Base-by-base conservation (phyloP, 1,140 invertebrate species). In the Sitophilus oryzae region DNA sequence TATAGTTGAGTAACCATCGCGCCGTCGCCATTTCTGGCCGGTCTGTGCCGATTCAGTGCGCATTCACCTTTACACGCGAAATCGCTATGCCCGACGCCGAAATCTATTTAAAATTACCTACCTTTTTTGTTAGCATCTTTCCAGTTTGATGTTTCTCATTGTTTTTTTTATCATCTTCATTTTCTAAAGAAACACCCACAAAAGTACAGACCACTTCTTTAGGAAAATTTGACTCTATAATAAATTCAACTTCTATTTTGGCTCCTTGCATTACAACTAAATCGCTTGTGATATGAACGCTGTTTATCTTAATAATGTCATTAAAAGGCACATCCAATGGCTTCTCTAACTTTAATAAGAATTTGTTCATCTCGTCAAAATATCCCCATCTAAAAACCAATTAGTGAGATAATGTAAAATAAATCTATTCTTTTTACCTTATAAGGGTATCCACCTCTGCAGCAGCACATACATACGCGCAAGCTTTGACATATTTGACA, bases 401-500 rank as follows among this genome's bases (percentile, higher is more conserved):
- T 11, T 11, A 30, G 25, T 30, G 11, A 5, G 11, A 30, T 11
- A 30, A 30, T 30, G 25, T 30, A 44, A 46, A 2, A 11, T 8
- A 46, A 25, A 46, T 11, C 2, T 20, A 21, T 20, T 10, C 4
- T 6, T 25, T 9, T 36, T 43, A 52, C 50, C 52, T 49, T 42
- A 86, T 82, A 55, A 86, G 77, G 34, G 83, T 81, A 63, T 87
- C 83, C 46, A 93, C 73, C 66, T 85, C 80, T 8, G 78, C 70
- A 35, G 80, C 81, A 64, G 88, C 84, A 3, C 89, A 83, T 56
- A 95, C 84, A 38, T 84, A 81, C 48, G 85, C 84, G 69, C 86
- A 88, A 40, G 84, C 78, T 73, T 85, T 86, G 1, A 81, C 80
- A 56, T 86, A 88, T 60, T 82, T 83, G 56, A 86, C 79, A 37